phyloP scores from a whole-genome alignment of 2,888 invertebrate species.

The Drosophila nr. fundita region DNA sequence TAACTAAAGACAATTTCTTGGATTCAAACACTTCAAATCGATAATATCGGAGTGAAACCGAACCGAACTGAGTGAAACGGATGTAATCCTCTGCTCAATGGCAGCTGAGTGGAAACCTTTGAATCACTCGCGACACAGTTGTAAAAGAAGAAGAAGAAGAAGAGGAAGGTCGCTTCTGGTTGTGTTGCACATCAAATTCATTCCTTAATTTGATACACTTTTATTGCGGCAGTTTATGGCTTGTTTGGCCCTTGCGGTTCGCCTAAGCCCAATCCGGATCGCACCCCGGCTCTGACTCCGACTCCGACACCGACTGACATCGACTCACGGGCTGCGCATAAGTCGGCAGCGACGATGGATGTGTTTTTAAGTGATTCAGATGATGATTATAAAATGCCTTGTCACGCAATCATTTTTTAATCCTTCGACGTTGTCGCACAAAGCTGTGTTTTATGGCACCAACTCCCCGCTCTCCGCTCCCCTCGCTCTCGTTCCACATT shows the following conservation, averaged over 20 bases:
- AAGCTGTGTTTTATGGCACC: conserved; percentile 61
- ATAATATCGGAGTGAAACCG: neutral
- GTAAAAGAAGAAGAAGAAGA: conserved; percentile 11
- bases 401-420: conserved; percentile 81
- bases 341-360: conserved; percentile 46
- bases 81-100: neutral
- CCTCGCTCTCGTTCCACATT: conserved; percentile 4
- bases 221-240: conserved; percentile 77
- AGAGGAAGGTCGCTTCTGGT: conserved; percentile 23
- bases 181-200: conserved; percentile 59
- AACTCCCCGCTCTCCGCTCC: neutral
- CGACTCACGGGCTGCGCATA: conserved; percentile 1
- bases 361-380: conserved; percentile 72
- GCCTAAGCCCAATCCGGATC: conserved; percentile 50
- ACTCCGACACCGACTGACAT: neutral
- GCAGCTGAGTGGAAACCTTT: conserved; percentile 7
- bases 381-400: conserved; percentile 81
- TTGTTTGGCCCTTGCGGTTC: conserved; percentile 75
- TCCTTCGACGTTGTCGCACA: conserved; percentile 68
- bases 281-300: conserved; percentile 20
- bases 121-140: conserved; percentile 27
- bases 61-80: conserved; percentile 28
- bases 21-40: conserved; percentile 5
- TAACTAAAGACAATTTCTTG: neutral
- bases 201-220: conserved; percentile 79